A percentile compares a stretch with the other conserved stretches of the same genome.
These are phyloP conservation scores for Poecile atricapillus DNA, from an alignment of 2,113 vertebrate genomes.

Conservation along the genomic window DNA sequence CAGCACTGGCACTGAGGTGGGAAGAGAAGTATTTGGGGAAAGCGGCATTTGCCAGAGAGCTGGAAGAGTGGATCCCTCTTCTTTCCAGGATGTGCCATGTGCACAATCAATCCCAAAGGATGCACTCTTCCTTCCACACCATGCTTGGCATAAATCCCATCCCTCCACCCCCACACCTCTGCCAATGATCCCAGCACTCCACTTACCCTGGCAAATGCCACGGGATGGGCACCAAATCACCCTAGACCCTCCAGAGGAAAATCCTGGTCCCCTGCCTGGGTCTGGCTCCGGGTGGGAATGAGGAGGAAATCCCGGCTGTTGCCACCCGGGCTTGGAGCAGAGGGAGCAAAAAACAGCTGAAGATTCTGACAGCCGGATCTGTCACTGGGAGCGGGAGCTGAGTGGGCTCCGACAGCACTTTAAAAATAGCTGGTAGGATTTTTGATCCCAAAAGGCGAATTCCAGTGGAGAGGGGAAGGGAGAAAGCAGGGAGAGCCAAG, in stretches of 20 bases:
- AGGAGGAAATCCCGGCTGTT: background rate
- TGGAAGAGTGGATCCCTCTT: background rate
- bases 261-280: accelerated
- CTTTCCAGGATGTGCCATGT: accelerated
- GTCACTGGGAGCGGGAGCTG: background rate
- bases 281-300: background rate
- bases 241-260: background rate
- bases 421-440: conserved; percentile 51
- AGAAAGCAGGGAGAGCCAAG: background rate
- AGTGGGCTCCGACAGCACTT: background rate
- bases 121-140: background rate
- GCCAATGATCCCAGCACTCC: background rate
- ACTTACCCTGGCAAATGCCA: background rate
- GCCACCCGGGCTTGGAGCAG: background rate
- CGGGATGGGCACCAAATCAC: background rate
- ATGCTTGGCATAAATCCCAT: background rate
- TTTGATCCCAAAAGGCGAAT: background rate
- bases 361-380: background rate
- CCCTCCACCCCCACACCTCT: background rate
- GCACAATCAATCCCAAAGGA: background rate
- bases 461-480: conserved; percentile 2
- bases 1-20: accelerated
- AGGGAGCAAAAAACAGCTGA: conserved; percentile 46
- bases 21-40: background rate
- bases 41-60: background rate